Conservation (phyloP, 2,113 vertebrate species). For the Cebidichthys violaceus region DNA sequence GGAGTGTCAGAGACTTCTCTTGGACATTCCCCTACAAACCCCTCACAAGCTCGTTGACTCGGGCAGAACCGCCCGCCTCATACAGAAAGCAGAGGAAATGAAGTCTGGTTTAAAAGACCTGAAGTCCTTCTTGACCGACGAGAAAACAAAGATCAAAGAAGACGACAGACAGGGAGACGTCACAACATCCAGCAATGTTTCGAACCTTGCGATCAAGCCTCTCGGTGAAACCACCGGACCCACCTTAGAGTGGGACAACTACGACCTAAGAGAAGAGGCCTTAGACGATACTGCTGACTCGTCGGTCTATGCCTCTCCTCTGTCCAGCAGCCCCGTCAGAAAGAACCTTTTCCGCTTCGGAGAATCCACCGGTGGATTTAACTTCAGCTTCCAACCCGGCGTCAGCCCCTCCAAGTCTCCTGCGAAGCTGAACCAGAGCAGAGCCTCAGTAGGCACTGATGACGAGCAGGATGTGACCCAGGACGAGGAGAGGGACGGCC, state of each 20-base stretch:
- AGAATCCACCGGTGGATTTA: constrained; percentile 94
- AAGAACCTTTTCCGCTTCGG: constrained; percentile 97
- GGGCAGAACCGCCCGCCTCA: constrained; percentile 93
- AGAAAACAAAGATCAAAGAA: constrained; percentile 90
- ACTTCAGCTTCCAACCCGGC: constrained; percentile 95
- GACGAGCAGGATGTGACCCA: constrained; percentile 93
- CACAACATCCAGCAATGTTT: constrained; percentile 59
- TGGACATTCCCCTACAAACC: constrained; percentile 97
- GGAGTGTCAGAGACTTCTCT: constrained; percentile 91
- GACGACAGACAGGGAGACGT: constrained; percentile 64
- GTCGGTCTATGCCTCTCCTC: constrained; percentile 89
- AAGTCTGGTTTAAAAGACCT: constrained; percentile 97
- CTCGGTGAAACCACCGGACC: constrained; percentile 87
- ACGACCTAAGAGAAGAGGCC: constrained; percentile 90
- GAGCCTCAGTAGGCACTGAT: constrained; percentile 90
- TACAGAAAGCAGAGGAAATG: constrained; percentile 98
- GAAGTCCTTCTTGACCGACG: constrained; percentile 92
- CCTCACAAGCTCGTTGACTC: constrained; percentile 97
- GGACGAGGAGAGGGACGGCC: constrained; percentile 94
- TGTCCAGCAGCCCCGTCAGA: constrained; percentile 88
- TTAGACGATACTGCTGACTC: constrained; percentile 88
- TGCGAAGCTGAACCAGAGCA: constrained; percentile 92
- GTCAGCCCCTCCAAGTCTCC: constrained; percentile 96
- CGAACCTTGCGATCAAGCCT: constrained; percentile 81
- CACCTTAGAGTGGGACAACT: constrained; percentile 95